Evolutionary conservation across 64 coral and sea anemone genomes (phyloP), one percentile per base, ranked within the genome.

Genomic region (Pocillopora verrucosa): DNA sequence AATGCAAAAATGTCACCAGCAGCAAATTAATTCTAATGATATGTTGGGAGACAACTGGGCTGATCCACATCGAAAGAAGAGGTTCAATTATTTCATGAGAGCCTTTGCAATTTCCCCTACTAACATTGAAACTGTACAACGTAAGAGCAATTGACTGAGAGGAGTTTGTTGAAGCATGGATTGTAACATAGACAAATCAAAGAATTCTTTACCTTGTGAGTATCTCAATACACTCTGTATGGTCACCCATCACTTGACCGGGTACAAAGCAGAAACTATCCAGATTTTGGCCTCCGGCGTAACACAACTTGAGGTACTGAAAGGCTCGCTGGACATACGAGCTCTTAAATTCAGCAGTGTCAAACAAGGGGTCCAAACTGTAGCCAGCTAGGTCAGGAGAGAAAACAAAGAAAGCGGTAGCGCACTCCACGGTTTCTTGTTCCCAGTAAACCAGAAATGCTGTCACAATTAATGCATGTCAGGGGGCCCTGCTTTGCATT

Each of bases 251-350:
- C 61, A 58, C 60, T 35, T 84, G 81, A 38, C 38, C 22, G 20
- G 81, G 81, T 84, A 84, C 13, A 22, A 84, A 84, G 62, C 81
- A 84, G 64, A 84, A 84, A 57, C 51, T 62, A 60, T 97, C 91
- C 41, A 97, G 78, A 22, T 26, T 78, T 16, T 76, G n/a, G 36
- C 86, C 76, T 3, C 60, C 63, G 1, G 81, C 51, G 15, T 77
- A 77, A 65, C 81, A 90, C 36, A 65, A 45, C 15, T 76, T 68
- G 2, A 97, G 89, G 73, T 97, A 97, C 84, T 97, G 95, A 76
- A 91, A 91, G 13, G 87, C 91, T n/a, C 91, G 88, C 79, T 97
- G 91, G 20, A 93, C 86, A 62, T 83, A 70, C 16, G 61, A 22
- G 88, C 95, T 93, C 13, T 57, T 74, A 51, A 91, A 84, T 88